Base-by-base conservation (phyloP, 1,140 invertebrate species). In the Batillaria attramentaria region DNA sequence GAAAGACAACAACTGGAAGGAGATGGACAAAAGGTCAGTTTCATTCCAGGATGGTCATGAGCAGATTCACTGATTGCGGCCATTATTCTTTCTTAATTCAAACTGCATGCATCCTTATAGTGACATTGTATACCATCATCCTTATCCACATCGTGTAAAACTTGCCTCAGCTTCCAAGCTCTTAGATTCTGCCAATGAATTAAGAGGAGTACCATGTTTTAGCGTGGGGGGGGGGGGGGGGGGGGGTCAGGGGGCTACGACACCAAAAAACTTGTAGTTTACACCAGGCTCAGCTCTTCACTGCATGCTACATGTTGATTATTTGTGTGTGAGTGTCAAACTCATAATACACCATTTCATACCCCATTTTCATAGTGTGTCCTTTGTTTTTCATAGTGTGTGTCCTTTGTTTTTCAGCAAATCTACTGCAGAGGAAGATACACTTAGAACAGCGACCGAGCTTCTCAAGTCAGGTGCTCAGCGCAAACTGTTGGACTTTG, bases 401-500 rank as follows among this genome's bases (percentile, higher is more conserved):
- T n/a, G n/a, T n/a, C n/a, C n/a, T n/a, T n/a, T 54, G 46, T 79
- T n/a, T 82, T 76, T 79, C 84, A 83, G 37, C 77, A 87, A 84
- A 65, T 72, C 81, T 35, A 86, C 86, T 42, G 80, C 85, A 35
- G 85, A 86, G 28, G 88, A 89, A 31, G 86, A 89, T 13, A 86
- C 85, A 31, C 33, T 84, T 41, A 54, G 78, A 62, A 77, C 79
- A 60, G 82, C 82, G 24, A 42, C 80, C 16, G 68, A 81, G 78
- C 79, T 89, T 39, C 74, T 89, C 62, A 80, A 84, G 57, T 83
- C 84, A 72, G 85, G 84, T 39, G 78, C 83, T 28, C 86, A 85
- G 68, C 81, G 84, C 54, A 83, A 89, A 75, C 42, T 87, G 39
- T 54, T 81, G 20, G 85, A 88, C 78, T 89, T 87, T 83, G 87